phyloP scores from a whole-genome alignment of 2,888 invertebrate genomes.

The Mactromeris polynyma region DNA sequence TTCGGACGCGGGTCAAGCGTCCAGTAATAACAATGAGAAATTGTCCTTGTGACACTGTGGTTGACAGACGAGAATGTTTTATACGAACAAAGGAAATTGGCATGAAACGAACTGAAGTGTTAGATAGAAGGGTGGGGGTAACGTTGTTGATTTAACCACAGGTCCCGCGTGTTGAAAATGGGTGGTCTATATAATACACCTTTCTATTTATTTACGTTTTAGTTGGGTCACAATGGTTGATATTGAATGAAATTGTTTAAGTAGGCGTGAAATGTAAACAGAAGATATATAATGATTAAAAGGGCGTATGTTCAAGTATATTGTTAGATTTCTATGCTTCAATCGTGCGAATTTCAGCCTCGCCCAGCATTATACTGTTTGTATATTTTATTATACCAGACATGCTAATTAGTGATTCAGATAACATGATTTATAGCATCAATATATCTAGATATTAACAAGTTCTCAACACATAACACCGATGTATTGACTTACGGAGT shows the following conservation, averaged over 20 bases:
- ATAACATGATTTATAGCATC: too few relatives aligned
- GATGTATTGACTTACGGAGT: too few relatives aligned
- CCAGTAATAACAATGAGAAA: background rate
- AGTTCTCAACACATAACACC: too few relatives aligned
- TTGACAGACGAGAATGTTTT: background rate
- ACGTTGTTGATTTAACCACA: background rate
- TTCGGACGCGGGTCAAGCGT: conserved; percentile 13
- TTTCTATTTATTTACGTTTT: conserved; percentile 15
- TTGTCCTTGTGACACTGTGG: background rate
- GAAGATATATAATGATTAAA: background rate
- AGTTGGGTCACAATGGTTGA: background rate
- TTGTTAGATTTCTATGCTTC: background rate
- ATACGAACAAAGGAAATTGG: background rate
- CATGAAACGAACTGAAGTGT: background rate
- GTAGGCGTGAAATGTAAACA: conserved; percentile 14
- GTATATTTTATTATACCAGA: background rate
- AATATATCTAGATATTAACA: too few relatives aligned
- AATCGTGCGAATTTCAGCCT: background rate
- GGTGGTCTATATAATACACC: background rate
- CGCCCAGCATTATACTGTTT: background rate
- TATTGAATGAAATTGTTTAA: background rate
- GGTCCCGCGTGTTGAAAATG: background rate
- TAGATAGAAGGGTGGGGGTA: background rate
- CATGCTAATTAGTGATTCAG: background rate
- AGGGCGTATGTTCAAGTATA: background rate